Evolutionary conservation across 2,113 vertebrate genomes (phyloP).

Genomic region (Azemiops feae): DNA sequence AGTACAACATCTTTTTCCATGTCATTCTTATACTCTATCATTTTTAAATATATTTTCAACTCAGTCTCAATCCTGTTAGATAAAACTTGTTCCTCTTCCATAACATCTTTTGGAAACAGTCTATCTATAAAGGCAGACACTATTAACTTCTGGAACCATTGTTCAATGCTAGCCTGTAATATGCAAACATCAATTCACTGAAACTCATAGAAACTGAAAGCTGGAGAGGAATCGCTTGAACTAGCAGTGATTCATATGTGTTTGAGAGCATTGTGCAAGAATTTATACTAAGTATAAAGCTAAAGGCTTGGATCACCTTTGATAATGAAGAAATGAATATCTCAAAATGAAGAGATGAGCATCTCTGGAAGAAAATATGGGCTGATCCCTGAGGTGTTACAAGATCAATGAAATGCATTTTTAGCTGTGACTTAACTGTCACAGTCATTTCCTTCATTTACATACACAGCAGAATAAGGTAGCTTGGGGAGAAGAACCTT

Average conservation of each 20-base stretch:
- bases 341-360: neutral
- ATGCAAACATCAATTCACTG: constrained; percentile 3
- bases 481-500: neutral
- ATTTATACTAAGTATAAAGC: neutral
- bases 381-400: neutral
- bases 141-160: no score
- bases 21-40: neutral
- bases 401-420: neutral
- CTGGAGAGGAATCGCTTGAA: neutral
- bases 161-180: no score
- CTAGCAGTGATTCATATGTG: neutral
- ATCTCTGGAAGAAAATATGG: neutral
- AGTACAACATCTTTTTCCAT: neutral
- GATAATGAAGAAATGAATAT: neutral
- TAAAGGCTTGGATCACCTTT: neutral
- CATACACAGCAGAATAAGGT: neutral
- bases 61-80: no score
- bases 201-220: neutral
- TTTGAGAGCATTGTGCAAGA: neutral
- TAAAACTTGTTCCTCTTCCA: no score
- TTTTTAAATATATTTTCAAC: no score
- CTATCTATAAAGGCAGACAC: no score
- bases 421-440: no score
- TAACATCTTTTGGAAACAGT: no score
- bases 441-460: neutral